Evolutionary conservation across 2,888 invertebrate genomes (phyloP).

Genomic region (Hofmannophila pseudospretella): DNA sequence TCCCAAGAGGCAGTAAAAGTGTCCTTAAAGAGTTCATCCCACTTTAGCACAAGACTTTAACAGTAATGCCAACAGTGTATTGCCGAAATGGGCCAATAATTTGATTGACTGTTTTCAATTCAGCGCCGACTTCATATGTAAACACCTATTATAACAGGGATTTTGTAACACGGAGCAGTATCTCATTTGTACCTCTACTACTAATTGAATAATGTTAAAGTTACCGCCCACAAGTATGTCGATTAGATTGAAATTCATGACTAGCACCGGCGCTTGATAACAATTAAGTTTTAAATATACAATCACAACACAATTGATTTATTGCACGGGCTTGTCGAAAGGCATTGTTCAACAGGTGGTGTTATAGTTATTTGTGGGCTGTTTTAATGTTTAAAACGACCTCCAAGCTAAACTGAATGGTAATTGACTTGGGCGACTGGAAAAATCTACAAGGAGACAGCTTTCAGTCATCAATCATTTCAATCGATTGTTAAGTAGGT

Average conservation of each 20-base stretch:
- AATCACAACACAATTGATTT: constrained; percentile 11
- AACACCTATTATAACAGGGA: too few relatives aligned
- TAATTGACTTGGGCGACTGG: background rate
- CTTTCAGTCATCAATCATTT: background rate
- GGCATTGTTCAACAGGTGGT: constrained; percentile 18
- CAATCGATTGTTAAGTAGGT: background rate
- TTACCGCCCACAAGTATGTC: background rate
- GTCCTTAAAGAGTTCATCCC: too few relatives aligned
- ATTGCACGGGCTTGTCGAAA: constrained; percentile 15
- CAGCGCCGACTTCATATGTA: too few relatives aligned
- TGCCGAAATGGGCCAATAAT: too few relatives aligned
- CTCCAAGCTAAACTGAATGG: constrained; percentile 3
- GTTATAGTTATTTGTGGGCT: background rate
- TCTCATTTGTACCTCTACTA: background rate
- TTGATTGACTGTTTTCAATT: too few relatives aligned
- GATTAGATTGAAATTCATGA: background rate
- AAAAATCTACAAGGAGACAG: background rate
- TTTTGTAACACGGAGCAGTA: background rate
- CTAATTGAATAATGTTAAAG: constrained; percentile 2
- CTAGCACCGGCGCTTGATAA: background rate
- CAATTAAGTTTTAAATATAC: constrained; percentile 5
- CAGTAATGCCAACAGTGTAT: too few relatives aligned
- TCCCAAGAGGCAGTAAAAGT: too few relatives aligned
- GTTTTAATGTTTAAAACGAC: background rate
- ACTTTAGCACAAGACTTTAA: too few relatives aligned